Percentiles rank a stretch among this genome's conserved stretches.
Conservation (phyloP, 2,888 invertebrate genomes). For the Podabrus alpinus region DNA sequence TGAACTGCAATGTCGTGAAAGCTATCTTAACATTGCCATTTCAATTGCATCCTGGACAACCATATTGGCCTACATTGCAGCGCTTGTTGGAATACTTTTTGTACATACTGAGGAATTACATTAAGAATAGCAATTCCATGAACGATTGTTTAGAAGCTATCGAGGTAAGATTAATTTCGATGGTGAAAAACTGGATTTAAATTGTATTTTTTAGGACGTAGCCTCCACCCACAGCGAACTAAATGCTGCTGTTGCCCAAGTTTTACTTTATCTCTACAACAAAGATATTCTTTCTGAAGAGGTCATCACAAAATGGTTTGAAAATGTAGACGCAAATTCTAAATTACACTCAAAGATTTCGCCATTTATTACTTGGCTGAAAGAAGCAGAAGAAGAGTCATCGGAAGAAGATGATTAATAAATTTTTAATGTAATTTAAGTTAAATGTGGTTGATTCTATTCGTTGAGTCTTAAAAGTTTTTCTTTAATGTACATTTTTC, state of each 20-base stretch:
- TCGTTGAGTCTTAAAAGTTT: neutral
- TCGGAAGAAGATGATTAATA: slow-evolving; percentile 49
- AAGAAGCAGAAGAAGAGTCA: slow-evolving; percentile 85
- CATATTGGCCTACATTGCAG: slow-evolving; percentile 66
- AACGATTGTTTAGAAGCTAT: slow-evolving; percentile 82
- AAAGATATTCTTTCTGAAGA: slow-evolving; percentile 83
- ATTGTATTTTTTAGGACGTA: slow-evolving; percentile 61
- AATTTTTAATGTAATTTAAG: neutral
- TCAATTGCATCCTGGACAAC: slow-evolving; percentile 52
- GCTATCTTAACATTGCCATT: slow-evolving; percentile 78
- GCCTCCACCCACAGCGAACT: slow-evolving; percentile 67
- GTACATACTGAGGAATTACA: slow-evolving; percentile 82
- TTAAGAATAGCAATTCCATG: slow-evolving; percentile 83
- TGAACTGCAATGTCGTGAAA: slow-evolving; percentile 79
- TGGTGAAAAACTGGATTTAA: neutral
- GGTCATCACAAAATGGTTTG: slow-evolving; percentile 77
- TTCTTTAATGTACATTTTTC: neutral
- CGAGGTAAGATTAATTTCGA: slow-evolving; percentile 63
- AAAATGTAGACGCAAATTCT: slow-evolving; percentile 60
- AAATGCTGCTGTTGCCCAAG: slow-evolving; percentile 67
- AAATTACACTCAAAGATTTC: slow-evolving; percentile 51
- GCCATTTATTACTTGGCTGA: slow-evolving; percentile 85
- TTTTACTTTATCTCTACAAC: slow-evolving; percentile 82
- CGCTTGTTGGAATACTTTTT: slow-evolving; percentile 73
- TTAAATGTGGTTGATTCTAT: neutral